phyloP scores from a whole-genome alignment of 2,797 vertebrate species.

The Picus viridis region DNA sequence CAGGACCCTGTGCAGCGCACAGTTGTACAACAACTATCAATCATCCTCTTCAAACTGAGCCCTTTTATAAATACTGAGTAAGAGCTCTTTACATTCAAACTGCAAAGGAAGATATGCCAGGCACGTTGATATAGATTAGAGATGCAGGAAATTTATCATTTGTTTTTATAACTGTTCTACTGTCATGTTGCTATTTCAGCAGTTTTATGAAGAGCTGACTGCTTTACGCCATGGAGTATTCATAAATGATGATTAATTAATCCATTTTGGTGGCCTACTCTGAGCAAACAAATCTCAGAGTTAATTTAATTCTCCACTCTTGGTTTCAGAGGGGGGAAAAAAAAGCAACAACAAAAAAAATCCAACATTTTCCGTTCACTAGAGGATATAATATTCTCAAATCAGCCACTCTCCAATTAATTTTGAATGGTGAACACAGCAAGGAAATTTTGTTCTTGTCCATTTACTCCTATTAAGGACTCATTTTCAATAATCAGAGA shows the following conservation, averaged over 20 bases:
- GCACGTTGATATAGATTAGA: neutral
- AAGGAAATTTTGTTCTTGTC: slow-evolving; percentile 61
- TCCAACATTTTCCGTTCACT: slow-evolving; percentile 36
- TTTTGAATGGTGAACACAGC: slow-evolving; percentile 46
- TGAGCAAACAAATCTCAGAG: slow-evolving; percentile 60
- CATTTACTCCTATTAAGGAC: slow-evolving; percentile 74
- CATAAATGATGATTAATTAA: slow-evolving; percentile 75
- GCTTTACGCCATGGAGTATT: slow-evolving; percentile 31
- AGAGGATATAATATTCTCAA: slow-evolving; percentile 57
- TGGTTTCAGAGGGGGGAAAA: neutral
- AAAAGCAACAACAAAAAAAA: neutral
- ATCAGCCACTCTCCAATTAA: slow-evolving; percentile 70
- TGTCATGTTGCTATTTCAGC: slow-evolving; percentile 57
- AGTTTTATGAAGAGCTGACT: slow-evolving; percentile 48
- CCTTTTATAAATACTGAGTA: neutral
- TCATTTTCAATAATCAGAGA: slow-evolving; percentile 75
- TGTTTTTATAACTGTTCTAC: slow-evolving; percentile 27
- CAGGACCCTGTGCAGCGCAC: neutral
- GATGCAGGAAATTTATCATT: neutral
- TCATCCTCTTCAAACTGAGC: neutral
- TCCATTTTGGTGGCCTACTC: slow-evolving; percentile 54
- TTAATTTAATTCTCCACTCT: slow-evolving; percentile 68
- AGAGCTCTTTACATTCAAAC: neutral
- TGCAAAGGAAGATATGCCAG: neutral
- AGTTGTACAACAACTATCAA: neutral